Conservation (phyloP, 2,113 vertebrate species). For the Bos javanicus region DNA sequence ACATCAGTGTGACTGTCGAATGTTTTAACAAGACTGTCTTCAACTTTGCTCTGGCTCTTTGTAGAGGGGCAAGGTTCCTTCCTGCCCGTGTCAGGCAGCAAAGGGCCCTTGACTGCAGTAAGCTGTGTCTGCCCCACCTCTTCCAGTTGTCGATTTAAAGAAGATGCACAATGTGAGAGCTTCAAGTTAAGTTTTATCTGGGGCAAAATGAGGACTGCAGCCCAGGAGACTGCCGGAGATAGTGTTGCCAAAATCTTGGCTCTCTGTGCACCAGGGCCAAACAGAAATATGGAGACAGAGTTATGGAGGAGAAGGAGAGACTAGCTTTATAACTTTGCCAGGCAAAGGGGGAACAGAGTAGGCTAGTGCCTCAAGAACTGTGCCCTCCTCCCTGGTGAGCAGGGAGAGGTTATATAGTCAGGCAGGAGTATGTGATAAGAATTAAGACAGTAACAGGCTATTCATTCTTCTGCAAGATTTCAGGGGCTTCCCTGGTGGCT, state of each 20-base stretch:
- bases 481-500: neutral
- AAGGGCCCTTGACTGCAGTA: neutral
- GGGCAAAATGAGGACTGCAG: neutral
- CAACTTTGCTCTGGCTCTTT: neutral
- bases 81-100: no score
- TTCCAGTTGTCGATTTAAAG: neutral
- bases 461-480: neutral
- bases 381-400: neutral
- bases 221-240: neutral
- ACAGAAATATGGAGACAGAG: neutral
- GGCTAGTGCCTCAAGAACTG: neutral
- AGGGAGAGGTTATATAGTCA: neutral
- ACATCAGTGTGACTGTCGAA: no score
- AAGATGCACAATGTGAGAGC: neutral
- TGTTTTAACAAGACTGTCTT: neutral
- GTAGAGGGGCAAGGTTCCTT: neutral
- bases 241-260: neutral
- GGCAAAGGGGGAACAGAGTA: neutral
- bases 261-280: neutral
- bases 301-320: neutral
- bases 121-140: neutral
- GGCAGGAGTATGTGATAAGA: neutral
- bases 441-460: neutral
- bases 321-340: neutral
- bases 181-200: neutral